Evolutionary conservation across 2,113 vertebrate genomes (phyloP), one percentile per base, ranked within the genome.

Genomic region (Corythoichthys haematopterus): DNA sequence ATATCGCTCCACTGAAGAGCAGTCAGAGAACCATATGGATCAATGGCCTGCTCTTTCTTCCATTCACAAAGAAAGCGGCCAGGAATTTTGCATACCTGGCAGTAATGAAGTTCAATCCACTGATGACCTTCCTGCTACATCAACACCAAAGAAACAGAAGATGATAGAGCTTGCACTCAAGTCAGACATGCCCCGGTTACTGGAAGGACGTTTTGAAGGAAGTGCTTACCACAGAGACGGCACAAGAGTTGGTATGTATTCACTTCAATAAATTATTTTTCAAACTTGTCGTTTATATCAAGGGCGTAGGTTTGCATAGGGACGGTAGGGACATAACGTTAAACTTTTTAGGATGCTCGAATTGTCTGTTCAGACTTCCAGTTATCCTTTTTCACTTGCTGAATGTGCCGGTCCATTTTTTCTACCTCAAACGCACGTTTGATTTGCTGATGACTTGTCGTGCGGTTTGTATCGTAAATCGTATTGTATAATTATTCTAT

Each of bases 181-280:
- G 12, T 43, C 76, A 36, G 52, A 78, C 20, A 6, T 16, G 2
- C 28, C 53, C 15, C 47, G 66, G 58, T 89, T 89, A 45, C 52
- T 69, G 15, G 95, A 98, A 77, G 95, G 96, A 36, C 85, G 45
- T 76, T 94, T 92, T 57, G 9, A 48, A 0, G 93, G 93, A 45
- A 91, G 88, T 40, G 96, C 92, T 71, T 94, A 93, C 84, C 95
- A 97, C 83, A 91, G 92, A 71, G 94, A 96, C 4, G 95, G 95
- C 71, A 92, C 92, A 0, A 88, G 83, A 64, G 89, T 96, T 58
- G 92, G 96, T 98, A 83, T 52, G 93, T 91, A 60, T 35, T 1
- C 5, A 15, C 64, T 62, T 40, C 10, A 10, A 46, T 1, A 28
- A 62, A 16, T 48, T 40, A 5, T 47, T 1, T 6, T 43, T 28